Evolutionary conservation across 2,113 vertebrate species (phyloP), one percentile per base, ranked within the genome.

Genomic region (Monarcha castaneiventris): DNA sequence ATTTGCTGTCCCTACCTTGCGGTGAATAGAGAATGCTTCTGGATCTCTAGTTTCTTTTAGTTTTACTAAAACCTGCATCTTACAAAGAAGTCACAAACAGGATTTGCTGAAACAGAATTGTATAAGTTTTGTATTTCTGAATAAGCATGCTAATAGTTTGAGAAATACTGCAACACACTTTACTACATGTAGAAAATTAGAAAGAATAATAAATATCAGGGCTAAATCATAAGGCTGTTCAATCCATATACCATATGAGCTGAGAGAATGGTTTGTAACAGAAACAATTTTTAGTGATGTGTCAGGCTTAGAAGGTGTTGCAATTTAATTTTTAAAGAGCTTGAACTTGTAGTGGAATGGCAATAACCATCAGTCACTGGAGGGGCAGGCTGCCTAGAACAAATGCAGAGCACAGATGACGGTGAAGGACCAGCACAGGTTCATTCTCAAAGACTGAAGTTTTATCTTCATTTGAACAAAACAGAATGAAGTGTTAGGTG

Each of bases 391-490:
- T 63, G 52, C 5, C 23, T 63, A 58, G 21, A 29, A 51, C 7
- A 74, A 68, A 58, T 13, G 23, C 30, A 76, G 54, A 78, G 5
- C 9, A 62, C 33, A 66, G 23, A 32, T 18, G 32, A 67, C 27
- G 23, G 13, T 0, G 2, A 33, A 71, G 35, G 21, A 51, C 2
- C 0, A 1, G 8, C 9, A 26, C 20, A n/a, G 9, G 6, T 41
- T 59, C 25, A 17, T 91, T 64, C 35, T 79, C 49, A 71, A 76
- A 89, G 39, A 22, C 18, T 27, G 23, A 48, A 35, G 7, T 26
- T 67, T 93, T 73, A 16, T 81, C 55, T 55, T 62, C 8, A 16
- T n/a, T 75, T 72, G 17, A 78, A 48, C 26, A 78, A 51, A 86
- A 81, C 4, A 52, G 26, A 63, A 67, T 30, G 7, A 88, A 79